phyloP scores from a whole-genome alignment of 2,797 vertebrate species.

The Gallirallus australis region DNA sequence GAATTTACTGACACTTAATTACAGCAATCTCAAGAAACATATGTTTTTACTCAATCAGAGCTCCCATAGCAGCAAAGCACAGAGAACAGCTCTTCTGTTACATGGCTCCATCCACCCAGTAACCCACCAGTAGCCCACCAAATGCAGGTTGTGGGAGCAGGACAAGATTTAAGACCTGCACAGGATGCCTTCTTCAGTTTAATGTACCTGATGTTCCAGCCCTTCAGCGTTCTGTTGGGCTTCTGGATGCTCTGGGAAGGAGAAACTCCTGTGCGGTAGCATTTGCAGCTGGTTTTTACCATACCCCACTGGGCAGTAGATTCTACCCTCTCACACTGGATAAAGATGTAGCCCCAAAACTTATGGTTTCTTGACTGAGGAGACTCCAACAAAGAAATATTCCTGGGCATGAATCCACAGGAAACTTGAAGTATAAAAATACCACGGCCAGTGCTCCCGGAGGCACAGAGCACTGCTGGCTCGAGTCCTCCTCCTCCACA shows the following conservation, averaged over 20 bases:
- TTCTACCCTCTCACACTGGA: background rate
- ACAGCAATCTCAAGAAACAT: background rate
- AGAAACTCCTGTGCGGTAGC: background rate
- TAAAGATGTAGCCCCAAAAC: background rate
- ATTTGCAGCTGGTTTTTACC: background rate
- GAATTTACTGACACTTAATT: background rate
- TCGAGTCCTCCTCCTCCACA: accelerated
- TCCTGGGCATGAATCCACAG: background rate
- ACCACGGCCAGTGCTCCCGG: background rate
- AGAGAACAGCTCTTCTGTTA: background rate
- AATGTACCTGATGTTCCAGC: background rate
- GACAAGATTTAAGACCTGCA: background rate
- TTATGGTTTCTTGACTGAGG: background rate
- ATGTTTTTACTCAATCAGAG: background rate
- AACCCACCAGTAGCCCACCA: background rate
- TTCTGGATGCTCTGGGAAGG: background rate
- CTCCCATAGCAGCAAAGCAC: background rate
- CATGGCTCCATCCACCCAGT: background rate
- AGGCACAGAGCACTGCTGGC: background rate
- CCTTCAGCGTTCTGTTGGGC: background rate
- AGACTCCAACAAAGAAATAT: background rate
- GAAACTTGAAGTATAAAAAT: background rate
- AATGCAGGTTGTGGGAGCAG: accelerated
- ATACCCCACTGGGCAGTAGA: accelerated
- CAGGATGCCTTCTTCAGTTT: background rate